phyloP scores from a whole-genome alignment of 2,888 invertebrate genomes.

The Meloe dianella region DNA sequence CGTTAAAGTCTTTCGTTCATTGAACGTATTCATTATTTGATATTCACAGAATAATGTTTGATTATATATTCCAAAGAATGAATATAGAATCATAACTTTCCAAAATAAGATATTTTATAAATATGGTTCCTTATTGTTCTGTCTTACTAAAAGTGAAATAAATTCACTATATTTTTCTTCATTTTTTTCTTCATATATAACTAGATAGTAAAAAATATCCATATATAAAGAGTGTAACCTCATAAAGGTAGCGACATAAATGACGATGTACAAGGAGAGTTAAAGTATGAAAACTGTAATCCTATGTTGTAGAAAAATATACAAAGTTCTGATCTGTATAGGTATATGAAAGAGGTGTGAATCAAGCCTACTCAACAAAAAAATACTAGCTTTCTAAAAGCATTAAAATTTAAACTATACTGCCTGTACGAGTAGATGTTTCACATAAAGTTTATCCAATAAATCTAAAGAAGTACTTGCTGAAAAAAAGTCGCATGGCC shows the following conservation, averaged over 20 bases:
- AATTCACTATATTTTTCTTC: neutral
- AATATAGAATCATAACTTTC: neutral
- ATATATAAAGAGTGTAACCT: neutral
- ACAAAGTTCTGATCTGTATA: neutral
- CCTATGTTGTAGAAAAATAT: neutral
- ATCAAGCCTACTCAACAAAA: neutral
- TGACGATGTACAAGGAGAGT: neutral
- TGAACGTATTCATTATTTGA: neutral
- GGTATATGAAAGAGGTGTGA: neutral
- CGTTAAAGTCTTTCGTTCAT: neutral
- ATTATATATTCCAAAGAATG: neutral
- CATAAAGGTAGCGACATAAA: neutral
- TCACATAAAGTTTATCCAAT: neutral
- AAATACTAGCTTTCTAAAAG: neutral
- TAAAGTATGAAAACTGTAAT: neutral
- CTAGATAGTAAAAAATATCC: neutral
- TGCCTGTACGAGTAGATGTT: neutral
- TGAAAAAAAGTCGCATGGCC: neutral
- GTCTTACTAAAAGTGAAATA: neutral
- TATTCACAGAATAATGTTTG: neutral
- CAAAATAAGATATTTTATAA: neutral
- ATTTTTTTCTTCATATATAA: neutral
- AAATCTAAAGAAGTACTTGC: neutral
- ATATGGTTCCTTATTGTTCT: neutral
- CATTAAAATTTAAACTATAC: slow-evolving; percentile 6